A percentile compares a stretch with the other conserved stretches of the same genome.
phyloP scores from a whole-genome alignment of 2,113 vertebrate species.

The Cettia cetti region DNA sequence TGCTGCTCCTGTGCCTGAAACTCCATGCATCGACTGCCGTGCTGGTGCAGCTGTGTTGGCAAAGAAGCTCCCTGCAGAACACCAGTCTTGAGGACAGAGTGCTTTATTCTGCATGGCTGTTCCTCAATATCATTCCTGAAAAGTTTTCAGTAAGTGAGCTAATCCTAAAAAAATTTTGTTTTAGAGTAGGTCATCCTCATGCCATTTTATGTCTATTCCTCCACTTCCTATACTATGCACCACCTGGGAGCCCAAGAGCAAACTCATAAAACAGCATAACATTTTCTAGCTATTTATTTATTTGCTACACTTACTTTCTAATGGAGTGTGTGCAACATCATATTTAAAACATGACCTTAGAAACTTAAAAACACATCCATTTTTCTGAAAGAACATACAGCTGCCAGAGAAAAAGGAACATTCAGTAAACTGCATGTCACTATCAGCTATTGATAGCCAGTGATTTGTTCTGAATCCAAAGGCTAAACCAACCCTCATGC shows the following conservation, averaged over 20 bases:
- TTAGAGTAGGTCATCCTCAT: background rate
- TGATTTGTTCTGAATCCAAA: constrained; percentile 82
- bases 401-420: constrained; percentile 72
- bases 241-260: background rate
- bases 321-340: constrained; percentile 1
- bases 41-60: rapidly evolving
- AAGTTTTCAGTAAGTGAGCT: background rate
- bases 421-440: constrained; percentile 75
- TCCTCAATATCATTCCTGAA: background rate
- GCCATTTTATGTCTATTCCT: background rate
- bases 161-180: background rate
- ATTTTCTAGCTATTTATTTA: constrained; percentile 36
- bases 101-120: background rate
- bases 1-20: rapidly evolving
- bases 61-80: background rate
- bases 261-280: background rate
- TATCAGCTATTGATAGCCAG: constrained; percentile 79
- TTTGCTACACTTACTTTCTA: constrained; percentile 33
- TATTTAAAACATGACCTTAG: constrained; percentile 60
- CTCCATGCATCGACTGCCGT: rapidly evolving
- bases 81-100: background rate
- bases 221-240: background rate
- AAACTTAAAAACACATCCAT: constrained; percentile 61
- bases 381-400: constrained; percentile 48
- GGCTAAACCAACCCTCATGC: constrained; percentile 80